These are phyloP conservation scores for Trachythela sp. DNA, from an alignment of 64 coral and sea anemone genomes.

Conservation along the genomic window DNA sequence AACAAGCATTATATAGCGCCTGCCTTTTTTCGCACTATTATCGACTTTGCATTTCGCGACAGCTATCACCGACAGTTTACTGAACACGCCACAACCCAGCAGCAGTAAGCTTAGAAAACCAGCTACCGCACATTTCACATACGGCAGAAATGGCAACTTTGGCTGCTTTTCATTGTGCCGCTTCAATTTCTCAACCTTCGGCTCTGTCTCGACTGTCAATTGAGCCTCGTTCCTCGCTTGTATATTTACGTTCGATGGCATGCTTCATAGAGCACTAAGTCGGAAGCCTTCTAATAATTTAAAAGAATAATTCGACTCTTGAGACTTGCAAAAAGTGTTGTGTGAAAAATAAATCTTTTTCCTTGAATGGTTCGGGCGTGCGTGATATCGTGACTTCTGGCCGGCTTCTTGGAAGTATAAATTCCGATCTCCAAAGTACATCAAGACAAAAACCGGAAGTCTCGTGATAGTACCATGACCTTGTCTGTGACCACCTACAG, in stretches of 20 bases:
- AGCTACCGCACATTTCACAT: slow-evolving; percentile 58
- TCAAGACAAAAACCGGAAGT: no score
- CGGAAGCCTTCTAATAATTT: not conserved
- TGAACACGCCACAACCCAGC: slow-evolving; percentile 59
- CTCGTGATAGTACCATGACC: no score
- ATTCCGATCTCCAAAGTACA: no score
- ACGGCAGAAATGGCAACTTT: slow-evolving; percentile 46
- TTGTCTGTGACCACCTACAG: no score
- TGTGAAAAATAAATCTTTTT: no score
- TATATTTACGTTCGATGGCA: not conserved
- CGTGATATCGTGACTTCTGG: no score
- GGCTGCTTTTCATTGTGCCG: slow-evolving; percentile 48
- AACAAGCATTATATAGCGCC: slow-evolving; percentile 52
- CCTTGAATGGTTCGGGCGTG: no score
- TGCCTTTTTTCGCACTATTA: not conserved
- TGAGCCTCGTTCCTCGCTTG: not conserved
- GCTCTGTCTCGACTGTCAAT: not conserved
- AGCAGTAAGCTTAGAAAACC: slow-evolving; percentile 46
- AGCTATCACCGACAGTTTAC: slow-evolving; percentile 68
- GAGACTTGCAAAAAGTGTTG: no score
- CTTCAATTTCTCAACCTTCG: slow-evolving; percentile 17
- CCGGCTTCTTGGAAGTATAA: no score
- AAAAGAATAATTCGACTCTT: not conserved
- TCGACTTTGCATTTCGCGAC: slow-evolving; percentile 21
- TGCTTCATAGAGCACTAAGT: not conserved